Percentiles rank a stretch among this genome's conserved stretches.
Conservation (phyloP, 1,140 invertebrate genomes). For the Lucilia sericata region DNA sequence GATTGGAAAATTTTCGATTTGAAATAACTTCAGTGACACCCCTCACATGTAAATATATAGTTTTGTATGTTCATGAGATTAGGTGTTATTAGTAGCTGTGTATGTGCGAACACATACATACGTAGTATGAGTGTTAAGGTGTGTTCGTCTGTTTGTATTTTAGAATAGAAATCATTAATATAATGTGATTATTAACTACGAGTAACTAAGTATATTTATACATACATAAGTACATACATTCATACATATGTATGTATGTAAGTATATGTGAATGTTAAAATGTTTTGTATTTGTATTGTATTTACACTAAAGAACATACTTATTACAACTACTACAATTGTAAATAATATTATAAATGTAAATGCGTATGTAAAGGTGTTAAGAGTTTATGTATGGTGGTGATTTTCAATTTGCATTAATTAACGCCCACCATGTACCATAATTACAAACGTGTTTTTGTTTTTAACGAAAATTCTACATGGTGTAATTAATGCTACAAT, state of each 20-base stretch:
- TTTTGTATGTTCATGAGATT: too few relatives aligned
- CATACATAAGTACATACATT: too few relatives aligned
- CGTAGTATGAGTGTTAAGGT: not conserved
- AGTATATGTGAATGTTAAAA: not conserved
- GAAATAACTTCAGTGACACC: too few relatives aligned
- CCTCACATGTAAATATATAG: too few relatives aligned
- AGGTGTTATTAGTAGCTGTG: too few relatives aligned
- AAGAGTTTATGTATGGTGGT: not conserved
- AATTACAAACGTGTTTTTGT: conserved; percentile 35
- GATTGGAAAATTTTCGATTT: too few relatives aligned
- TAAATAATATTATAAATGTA: not conserved
- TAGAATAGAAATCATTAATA: conserved; percentile 6
- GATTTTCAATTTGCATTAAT: conserved; percentile 41
- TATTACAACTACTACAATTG: not conserved
- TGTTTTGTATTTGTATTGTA: not conserved
- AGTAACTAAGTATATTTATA: not conserved
- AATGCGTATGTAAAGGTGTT: not conserved
- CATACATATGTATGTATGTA: not conserved
- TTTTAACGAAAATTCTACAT: conserved; percentile 5
- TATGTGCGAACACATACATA: too few relatives aligned
- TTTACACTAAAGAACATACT: not conserved
- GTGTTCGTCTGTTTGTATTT: not conserved
- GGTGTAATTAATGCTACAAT: conserved; percentile 33
- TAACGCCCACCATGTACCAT: conserved; percentile 25
- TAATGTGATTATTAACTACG: conserved; percentile 4